Conservation (phyloP, 1,140 invertebrate species). For the Bombus confusus region DNA sequence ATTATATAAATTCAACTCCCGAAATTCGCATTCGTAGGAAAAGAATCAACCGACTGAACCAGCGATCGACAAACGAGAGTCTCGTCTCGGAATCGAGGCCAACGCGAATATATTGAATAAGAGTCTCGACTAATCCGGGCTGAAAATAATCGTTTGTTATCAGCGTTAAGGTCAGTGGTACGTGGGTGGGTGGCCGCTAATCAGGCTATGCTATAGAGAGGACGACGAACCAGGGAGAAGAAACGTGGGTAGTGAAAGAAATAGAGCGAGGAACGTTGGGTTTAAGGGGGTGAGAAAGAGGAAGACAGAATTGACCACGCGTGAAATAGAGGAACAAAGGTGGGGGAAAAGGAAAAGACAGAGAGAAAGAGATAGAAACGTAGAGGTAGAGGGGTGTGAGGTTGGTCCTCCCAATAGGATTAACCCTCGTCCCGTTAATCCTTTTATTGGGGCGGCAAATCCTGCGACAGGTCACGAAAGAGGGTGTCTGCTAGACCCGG, state of each 20-base stretch:
- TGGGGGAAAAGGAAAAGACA: slow-evolving; percentile 29
- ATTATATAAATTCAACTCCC: accelerated
- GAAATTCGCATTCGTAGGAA: no score
- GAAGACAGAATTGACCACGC: background rate
- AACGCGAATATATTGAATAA: slow-evolving; percentile 38
- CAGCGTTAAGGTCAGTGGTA: slow-evolving; percentile 56
- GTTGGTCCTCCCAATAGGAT: slow-evolving; percentile 78
- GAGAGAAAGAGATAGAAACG: background rate
- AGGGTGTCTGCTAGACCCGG: slow-evolving; percentile 64
- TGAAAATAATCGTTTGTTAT: slow-evolving; percentile 76
- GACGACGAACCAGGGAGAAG: background rate
- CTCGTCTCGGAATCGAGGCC: background rate
- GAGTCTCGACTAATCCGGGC: slow-evolving; percentile 20
- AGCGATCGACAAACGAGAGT: background rate
- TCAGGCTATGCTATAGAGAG: slow-evolving; percentile 59
- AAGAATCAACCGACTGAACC: background rate
- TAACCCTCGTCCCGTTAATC: slow-evolving; percentile 81
- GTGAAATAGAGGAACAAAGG: slow-evolving; percentile 30
- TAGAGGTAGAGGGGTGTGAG: slow-evolving; percentile 61
- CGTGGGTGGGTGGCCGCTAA: slow-evolving; percentile 54
- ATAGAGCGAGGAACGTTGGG: slow-evolving; percentile 4
- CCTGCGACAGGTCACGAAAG: slow-evolving; percentile 75
- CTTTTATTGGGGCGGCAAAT: slow-evolving; percentile 80
- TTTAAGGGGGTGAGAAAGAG: background rate
- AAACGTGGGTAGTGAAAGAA: slow-evolving; percentile 1